Evolutionary conservation across 2,888 invertebrate genomes (phyloP).

Genomic region (Lumbricus terrestris): DNA sequence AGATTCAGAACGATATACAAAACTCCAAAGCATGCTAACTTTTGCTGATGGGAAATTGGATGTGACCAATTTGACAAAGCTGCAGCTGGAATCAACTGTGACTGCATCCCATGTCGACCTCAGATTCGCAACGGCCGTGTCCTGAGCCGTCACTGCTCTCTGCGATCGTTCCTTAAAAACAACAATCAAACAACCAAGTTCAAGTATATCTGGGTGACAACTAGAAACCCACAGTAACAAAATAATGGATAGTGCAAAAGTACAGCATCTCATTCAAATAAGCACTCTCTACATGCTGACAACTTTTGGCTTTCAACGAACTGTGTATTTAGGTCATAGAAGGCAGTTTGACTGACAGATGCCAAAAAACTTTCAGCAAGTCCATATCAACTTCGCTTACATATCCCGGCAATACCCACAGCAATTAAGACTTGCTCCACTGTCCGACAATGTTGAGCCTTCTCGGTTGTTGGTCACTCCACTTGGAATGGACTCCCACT

Average conservation of each 20-base stretch:
- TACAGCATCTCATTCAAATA: background rate
- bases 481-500: no score
- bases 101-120: constrained; percentile 93
- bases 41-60: constrained; percentile 88
- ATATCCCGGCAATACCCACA: no score
- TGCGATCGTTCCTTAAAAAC: constrained; percentile 52
- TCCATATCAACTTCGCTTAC: background rate
- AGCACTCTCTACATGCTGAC: background rate
- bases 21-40: constrained; percentile 60
- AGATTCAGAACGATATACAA: background rate
- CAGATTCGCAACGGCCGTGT: constrained; percentile 57
- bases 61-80: constrained; percentile 77
- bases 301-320: background rate
- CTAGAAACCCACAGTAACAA: background rate
- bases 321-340: background rate
- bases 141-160: constrained; percentile 58
- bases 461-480: no score
- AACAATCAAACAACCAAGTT: background rate
- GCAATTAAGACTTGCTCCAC: no score
- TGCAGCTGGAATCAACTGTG: constrained; percentile 75
- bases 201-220: background rate
- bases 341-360: background rate
- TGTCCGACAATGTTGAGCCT: no score
- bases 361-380: background rate
- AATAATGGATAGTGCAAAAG: no score